phyloP scores from a whole-genome alignment of 2,888 invertebrate species.

The Slavum lentiscoides region DNA sequence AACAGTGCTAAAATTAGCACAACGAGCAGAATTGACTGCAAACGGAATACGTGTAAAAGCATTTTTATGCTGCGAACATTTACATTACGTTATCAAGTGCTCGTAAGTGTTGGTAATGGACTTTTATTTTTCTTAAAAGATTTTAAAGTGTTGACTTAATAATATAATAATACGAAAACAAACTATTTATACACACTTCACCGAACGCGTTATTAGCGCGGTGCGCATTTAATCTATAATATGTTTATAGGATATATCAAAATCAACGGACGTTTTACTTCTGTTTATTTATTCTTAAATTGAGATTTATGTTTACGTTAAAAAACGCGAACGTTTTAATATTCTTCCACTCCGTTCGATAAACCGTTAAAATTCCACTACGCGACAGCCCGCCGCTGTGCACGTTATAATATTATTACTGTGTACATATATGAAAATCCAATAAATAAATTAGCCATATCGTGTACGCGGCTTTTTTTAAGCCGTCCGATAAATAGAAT shows the following conservation, averaged over 20 bases:
- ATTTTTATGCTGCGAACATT: too few species aligned
- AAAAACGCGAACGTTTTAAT: conserved; percentile 4
- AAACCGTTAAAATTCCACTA: background rate
- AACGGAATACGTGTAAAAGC: too few species aligned
- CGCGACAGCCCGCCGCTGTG: background rate
- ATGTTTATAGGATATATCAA: conserved; percentile 16
- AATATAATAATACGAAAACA: conserved; percentile 20
- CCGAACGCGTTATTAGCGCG: background rate
- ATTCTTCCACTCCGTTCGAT: background rate
- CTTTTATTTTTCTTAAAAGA: background rate
- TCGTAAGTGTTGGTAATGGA: background rate
- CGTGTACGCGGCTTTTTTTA: background rate
- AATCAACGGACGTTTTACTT: conserved; percentile 35
- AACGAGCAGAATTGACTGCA: too few species aligned
- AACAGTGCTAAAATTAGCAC: too few species aligned
- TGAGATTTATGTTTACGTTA: conserved; percentile 29
- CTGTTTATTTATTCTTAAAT: conserved; percentile 32
- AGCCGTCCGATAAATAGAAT: background rate
- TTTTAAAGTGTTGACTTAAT: conserved; percentile 12
- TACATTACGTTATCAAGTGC: background rate
- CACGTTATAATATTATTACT: too few species aligned
- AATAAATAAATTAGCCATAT: background rate
- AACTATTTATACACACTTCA: conserved; percentile 28
- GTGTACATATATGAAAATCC: background rate
- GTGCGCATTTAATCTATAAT: background rate